phyloP scores from a whole-genome alignment of 2,888 invertebrate genomes.

The Tiliacea aurago region DNA sequence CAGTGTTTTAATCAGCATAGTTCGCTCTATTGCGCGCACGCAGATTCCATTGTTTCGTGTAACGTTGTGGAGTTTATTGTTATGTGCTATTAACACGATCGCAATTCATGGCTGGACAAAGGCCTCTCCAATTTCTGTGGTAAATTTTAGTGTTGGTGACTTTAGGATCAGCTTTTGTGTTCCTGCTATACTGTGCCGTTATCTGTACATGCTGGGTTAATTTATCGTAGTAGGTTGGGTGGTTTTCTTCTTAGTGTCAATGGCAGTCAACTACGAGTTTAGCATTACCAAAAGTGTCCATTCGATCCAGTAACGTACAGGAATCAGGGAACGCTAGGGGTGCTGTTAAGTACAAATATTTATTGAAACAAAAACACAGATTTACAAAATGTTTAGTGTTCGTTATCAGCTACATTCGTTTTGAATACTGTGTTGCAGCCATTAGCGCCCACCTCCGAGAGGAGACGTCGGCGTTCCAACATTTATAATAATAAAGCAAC shows the following conservation, averaged over 20 bases:
- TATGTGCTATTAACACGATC: conserved; percentile 20
- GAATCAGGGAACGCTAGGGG: neutral
- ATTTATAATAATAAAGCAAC: too few species aligned
- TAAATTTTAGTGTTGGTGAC: neutral
- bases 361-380: too few species aligned
- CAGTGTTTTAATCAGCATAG: conserved; percentile 20
- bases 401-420: too few species aligned
- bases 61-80: conserved; percentile 25
- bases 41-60: conserved; percentile 49
- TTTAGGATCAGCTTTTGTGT: neutral
- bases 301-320: neutral
- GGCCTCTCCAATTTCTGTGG: conserved; percentile 3
- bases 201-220: neutral
- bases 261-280: neutral
- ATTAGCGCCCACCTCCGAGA: too few species aligned
- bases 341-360: too few species aligned
- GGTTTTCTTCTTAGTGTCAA: neutral
- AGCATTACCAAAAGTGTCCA: neutral
- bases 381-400: too few species aligned
- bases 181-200: neutral
- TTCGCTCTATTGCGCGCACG: conserved; percentile 38
- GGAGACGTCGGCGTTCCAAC: too few species aligned
- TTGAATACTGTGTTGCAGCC: too few species aligned
- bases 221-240: neutral
- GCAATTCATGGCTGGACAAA: conserved; percentile 11